Evolutionary conservation across 2,797 vertebrate species (phyloP).

Genomic region (Argentina silus): DNA sequence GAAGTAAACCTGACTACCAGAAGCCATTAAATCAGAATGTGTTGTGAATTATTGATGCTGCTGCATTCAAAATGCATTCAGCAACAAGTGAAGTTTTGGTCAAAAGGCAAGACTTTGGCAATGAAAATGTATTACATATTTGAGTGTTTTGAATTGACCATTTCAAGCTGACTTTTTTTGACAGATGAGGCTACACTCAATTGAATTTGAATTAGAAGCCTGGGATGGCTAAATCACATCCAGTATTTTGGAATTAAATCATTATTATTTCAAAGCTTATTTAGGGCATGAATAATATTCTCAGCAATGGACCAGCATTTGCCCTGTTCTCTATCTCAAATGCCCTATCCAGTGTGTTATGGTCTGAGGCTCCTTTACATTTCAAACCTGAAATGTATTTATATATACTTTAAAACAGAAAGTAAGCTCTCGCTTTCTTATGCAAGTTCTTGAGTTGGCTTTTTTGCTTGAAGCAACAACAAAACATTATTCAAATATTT

Average conservation of each 20-base stretch:
- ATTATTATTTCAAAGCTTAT: background rate
- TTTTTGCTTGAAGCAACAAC: background rate
- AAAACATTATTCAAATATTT: background rate
- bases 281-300: background rate
- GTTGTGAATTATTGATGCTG: constrained; percentile 15
- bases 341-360: background rate
- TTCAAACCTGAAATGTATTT: background rate
- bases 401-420: background rate
- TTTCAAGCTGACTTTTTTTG: constrained; percentile 24
- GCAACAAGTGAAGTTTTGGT: constrained; percentile 9
- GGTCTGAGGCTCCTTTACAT: background rate
- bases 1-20: background rate
- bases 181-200: background rate
- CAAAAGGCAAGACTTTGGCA: background rate
- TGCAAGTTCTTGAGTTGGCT: background rate
- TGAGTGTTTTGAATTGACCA: constrained; percentile 29
- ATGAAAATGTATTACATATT: constrained; percentile 23
- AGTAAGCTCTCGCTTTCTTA: background rate
- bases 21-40: constrained; percentile 9
- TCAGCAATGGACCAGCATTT: background rate
- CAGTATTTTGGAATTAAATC: background rate
- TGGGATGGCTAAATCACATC: background rate
- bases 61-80: constrained; percentile 13
- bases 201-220: background rate
- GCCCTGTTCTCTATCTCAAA: background rate